Evolutionary conservation across 2,888 invertebrate genomes (phyloP), one percentile per base, ranked within the genome.

Genomic region (Chalcosyrphus nemorum): DNA sequence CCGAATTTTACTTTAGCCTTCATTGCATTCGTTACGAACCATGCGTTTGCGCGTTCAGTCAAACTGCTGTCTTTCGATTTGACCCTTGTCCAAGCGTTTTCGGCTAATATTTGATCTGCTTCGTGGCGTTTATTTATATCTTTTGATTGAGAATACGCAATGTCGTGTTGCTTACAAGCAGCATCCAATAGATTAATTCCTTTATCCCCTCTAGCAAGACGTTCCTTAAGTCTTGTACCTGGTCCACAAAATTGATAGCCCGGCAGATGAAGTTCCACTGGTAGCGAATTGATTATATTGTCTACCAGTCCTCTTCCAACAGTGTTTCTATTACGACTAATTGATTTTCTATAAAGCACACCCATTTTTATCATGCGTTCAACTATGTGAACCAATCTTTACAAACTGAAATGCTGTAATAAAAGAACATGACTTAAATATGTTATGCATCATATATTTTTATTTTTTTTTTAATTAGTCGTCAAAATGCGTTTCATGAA

Each of bases 211-310:
- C 32, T n/a, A n/a, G n/a, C n/a, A n/a, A n/a, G n/a, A n/a, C n/a
- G n/a, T n/a, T n/a, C n/a, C n/a, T n/a, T n/a, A 32, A 32, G 32
- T 32, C 5, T 32, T 2, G 32, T 32, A 32, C 32, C 32, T 32
- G 32, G 32, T 32, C 32, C 5, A 32, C 32, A 32, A 32, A 32
- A 32, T 32, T 32, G 87, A 86, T 89, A 89, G 1, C 87, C 87
- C 9, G 87, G 87, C 29, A 87, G 21, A 86, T 87, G 87, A 19
- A 86, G 38, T 70, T 87, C 87, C 11, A 87, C 15, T 17, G 87
- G 87, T 52, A 87, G 59, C 17, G 81, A 81, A 71, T 87, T 87
- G 7, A 87, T 87, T 38, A 86, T 4, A 5, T 38, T 76, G 59
- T 88, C 19, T 61, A 74, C 6, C 13, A 74, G 70, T 9, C 59